These are phyloP conservation scores for Ligdia adustata DNA, from an alignment of 2,888 invertebrate species.

Conservation along the genomic window DNA sequence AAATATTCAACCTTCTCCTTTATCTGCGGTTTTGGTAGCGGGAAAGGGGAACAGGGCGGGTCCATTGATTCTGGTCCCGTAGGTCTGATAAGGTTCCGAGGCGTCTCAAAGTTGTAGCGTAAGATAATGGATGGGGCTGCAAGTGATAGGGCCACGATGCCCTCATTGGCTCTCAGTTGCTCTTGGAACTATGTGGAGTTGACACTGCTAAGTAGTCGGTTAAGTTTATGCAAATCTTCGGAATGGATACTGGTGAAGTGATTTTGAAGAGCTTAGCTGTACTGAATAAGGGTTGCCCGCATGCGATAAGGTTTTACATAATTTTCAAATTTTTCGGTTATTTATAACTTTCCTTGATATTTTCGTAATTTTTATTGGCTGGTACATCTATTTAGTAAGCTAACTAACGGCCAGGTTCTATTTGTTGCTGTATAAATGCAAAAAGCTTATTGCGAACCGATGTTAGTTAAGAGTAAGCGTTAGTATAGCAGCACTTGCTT, in stretches of 20 bases:
- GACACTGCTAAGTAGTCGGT: constrained; percentile 38
- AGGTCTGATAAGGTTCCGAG: constrained; percentile 51
- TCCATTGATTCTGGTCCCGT: constrained; percentile 44
- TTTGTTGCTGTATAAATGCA: no score
- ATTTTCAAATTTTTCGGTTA: constrained; percentile 12
- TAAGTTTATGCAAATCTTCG: constrained; percentile 35
- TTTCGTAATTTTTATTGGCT: no score
- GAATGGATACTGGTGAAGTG: constrained; percentile 23
- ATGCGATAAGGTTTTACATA: constrained; percentile 16
- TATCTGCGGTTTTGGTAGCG: constrained; percentile 18
- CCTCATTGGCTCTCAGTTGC: constrained; percentile 27
- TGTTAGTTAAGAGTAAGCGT: no score
- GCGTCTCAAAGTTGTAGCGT: constrained; percentile 53
- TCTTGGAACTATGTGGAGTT: constrained; percentile 37
- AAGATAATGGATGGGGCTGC: constrained; percentile 54
- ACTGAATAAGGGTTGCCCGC: constrained; percentile 12
- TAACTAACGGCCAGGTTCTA: no score
- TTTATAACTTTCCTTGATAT: background rate
- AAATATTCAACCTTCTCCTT: constrained; percentile 24
- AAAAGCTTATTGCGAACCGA: no score
- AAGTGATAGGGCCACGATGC: constrained; percentile 44
- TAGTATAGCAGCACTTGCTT: no score
- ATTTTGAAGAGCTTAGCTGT: constrained; percentile 24
- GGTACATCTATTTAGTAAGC: no score
- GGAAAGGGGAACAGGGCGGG: constrained; percentile 29